Percentiles rank a stretch among this genome's conserved stretches.
phyloP scores from a whole-genome alignment of 2,113 vertebrate species.

The Zosterops pallidus region DNA sequence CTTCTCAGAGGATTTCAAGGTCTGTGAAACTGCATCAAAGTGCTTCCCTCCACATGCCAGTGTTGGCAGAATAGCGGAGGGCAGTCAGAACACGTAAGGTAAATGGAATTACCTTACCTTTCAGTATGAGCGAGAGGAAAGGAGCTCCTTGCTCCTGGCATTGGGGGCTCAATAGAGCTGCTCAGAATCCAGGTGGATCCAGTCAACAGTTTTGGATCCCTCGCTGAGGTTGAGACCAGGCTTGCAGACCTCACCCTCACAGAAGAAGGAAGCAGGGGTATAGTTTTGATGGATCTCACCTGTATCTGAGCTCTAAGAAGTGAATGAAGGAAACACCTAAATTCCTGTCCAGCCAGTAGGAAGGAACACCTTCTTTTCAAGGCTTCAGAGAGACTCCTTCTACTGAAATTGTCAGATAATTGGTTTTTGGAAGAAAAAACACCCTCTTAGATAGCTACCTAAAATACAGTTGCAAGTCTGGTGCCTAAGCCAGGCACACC shows the following conservation, averaged over 20 bases:
- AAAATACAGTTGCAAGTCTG: background rate
- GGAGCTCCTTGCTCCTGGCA: background rate
- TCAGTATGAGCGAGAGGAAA: background rate
- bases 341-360: background rate
- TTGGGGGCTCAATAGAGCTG: background rate
- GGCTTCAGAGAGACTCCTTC: background rate
- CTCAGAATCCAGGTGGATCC: background rate
- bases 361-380: background rate
- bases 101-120: too few species aligned
- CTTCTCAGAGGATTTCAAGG: background rate
- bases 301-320: background rate
- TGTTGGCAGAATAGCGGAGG: background rate
- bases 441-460: background rate
- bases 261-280: background rate
- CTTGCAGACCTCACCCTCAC: background rate
- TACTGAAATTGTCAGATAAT: background rate
- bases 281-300: background rate
- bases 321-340: background rate
- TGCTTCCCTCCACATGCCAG: fast-evolving
- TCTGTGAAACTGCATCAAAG: background rate
- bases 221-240: background rate
- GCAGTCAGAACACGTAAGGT: background rate
- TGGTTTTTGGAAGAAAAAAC: background rate
- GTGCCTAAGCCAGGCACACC: background rate
- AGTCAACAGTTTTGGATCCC: background rate